These are phyloP conservation scores for Daboia siamensis DNA, from an alignment of 2,113 vertebrate genomes.

Conservation along the genomic window DNA sequence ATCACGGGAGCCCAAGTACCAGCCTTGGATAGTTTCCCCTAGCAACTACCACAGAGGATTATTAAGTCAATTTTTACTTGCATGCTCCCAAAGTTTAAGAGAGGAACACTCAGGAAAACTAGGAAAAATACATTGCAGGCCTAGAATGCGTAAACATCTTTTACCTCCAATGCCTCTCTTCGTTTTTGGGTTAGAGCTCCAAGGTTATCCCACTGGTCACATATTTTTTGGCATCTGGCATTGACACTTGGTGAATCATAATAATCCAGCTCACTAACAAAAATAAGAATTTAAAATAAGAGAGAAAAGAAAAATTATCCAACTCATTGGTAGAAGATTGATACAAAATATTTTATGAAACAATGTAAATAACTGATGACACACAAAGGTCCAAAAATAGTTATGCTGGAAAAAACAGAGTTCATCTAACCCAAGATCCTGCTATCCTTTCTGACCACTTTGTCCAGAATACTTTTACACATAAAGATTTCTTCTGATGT, in stretches of 20 bases:
- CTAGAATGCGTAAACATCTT: not conserved
- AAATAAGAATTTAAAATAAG: constrained; percentile 14
- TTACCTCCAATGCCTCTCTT: constrained; percentile 93
- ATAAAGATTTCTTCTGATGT: not conserved
- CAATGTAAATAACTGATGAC: not conserved
- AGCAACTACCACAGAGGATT: not conserved
- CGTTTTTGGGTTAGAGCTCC: constrained; percentile 92
- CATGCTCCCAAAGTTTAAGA: not conserved
- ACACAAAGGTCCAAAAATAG: not conserved
- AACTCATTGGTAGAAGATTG: constrained; percentile 14
- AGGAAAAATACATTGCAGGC: not conserved
- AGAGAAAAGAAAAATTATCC: not conserved
- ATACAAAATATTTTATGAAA: not conserved
- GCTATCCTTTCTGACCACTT: not conserved
- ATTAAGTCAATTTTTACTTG: not conserved
- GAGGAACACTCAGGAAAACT: not conserved
- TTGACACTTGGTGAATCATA: constrained; percentile 97
- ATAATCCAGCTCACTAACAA: constrained; percentile 93
- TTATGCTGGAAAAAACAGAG: not conserved
- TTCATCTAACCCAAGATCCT: not conserved
- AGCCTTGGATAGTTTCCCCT: not conserved
- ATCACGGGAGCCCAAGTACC: not conserved
- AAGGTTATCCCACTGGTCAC: constrained; percentile 95
- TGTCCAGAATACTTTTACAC: not conserved
- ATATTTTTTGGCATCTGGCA: constrained; percentile 94